Conservation (phyloP, 2,113 vertebrate genomes). For the Oxygymnocypris stewartii region DNA sequence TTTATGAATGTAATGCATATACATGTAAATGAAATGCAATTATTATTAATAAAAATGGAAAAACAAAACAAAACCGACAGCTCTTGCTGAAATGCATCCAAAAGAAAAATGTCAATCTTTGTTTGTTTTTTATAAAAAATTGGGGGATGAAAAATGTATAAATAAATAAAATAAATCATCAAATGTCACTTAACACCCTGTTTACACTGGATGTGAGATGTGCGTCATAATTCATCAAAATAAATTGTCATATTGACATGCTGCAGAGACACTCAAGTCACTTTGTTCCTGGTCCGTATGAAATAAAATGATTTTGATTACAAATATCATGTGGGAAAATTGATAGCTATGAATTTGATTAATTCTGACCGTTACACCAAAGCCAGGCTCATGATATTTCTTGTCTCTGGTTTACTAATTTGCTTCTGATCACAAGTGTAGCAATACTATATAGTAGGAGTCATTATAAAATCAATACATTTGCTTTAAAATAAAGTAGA, state of each 20-base stretch:
- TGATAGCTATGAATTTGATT: neutral
- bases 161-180: neutral
- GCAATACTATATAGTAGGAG: neutral
- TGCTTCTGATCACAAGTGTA: neutral
- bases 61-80: too few relatives aligned
- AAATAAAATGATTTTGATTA: neutral
- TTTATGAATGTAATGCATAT: too few relatives aligned
- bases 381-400: neutral
- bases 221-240: neutral
- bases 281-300: neutral
- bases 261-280: neutral
- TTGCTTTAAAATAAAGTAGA: neutral
- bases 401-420: neutral
- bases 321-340: neutral
- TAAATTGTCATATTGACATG: neutral
- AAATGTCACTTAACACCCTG: neutral
- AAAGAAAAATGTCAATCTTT: too few relatives aligned
- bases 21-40: too few relatives aligned
- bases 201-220: neutral
- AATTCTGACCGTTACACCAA: neutral
- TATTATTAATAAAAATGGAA: too few relatives aligned
- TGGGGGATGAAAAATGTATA: too few relatives aligned
- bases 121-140: too few relatives aligned
- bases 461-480: neutral
- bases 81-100: too few relatives aligned